These are phyloP conservation scores for Chironomus striatipennis DNA, from an alignment of 1,140 invertebrate species.

Conservation along the genomic window DNA sequence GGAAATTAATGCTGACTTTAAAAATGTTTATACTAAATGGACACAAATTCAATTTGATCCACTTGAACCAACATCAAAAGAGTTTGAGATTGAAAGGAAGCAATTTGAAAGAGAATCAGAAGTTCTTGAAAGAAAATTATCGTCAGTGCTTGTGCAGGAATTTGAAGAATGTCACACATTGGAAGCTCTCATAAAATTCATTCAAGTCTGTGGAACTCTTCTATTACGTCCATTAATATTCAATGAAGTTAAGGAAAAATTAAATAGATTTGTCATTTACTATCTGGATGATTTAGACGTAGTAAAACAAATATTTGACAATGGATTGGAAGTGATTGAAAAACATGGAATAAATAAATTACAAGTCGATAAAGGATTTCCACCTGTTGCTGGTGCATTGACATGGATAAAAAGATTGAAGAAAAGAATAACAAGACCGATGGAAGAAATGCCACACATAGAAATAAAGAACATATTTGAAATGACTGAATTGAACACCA, in stretches of 20 bases:
- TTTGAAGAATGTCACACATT: conserved; percentile 63
- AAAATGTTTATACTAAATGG: conserved; percentile 55
- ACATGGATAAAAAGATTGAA: conserved; percentile 56
- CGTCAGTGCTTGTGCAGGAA: conserved; percentile 57
- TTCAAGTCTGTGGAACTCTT: conserved; percentile 57
- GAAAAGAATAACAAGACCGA: conserved; percentile 45
- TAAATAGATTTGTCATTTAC: conserved; percentile 45
- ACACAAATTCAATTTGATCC: conserved; percentile 46
- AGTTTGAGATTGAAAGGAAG: conserved; percentile 50
- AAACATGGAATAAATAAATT: conserved; percentile 32
- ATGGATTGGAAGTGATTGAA: conserved; percentile 26
- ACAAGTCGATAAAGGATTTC: conserved; percentile 53
- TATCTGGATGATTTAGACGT: conserved; percentile 29
- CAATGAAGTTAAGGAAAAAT: conserved; percentile 47
- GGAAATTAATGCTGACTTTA: conserved; percentile 58
- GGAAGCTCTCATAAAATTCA: conserved; percentile 53
- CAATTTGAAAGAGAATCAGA: conserved; percentile 44
- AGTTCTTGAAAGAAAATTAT: conserved; percentile 59
- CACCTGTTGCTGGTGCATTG: conserved; percentile 58
- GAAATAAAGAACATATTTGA: conserved; percentile 39
- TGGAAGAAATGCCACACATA: conserved; percentile 39
- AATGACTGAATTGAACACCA: conserved; percentile 27
- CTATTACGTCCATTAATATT: conserved; percentile 54
- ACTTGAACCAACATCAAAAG: conserved; percentile 43
- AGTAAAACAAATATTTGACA: background rate